Evolutionary conservation across 2,113 vertebrate species (phyloP), one percentile per base, ranked within the genome.

Genomic region (Alectura lathami): DNA sequence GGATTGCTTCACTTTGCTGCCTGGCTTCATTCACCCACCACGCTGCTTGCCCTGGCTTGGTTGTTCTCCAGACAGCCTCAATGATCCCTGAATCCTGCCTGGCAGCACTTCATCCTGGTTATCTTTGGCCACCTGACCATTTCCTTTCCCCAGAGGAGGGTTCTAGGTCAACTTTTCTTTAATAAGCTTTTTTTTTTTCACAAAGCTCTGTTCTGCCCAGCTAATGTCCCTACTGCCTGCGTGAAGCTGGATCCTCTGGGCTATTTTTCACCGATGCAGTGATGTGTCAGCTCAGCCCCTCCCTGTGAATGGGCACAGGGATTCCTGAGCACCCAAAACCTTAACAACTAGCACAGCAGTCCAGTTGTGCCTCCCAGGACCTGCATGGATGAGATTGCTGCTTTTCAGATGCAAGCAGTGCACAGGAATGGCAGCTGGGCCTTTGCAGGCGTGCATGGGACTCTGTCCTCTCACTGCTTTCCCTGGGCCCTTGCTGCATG

Each of bases 101-200:
- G 85, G 84, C 50, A 76, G 45, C 16, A 73, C 24, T 64, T 93
- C 30, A 32, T 67, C 30, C 72, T 86, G 17, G 3, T 80, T 92
- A 85, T 69, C 83, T 67, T 89, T 70, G 82, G 75, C 82, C 9
- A 15, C 50, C 84, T 84, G 54, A 69, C 63, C 8, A 9, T 89
- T 89, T 93, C 75, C 82, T 59, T 93, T 81, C 8, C 68, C 85
- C 47, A 27, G 70, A 80, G 75, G 78, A 96, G 20, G 38, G 29
- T 36, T 89, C 70, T 47, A 91, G 42, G 56, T 74, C 54, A 89
- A 18, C 43, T 72, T 82, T 20, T 74, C 47, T 70, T 47, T 34
- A 72, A 43, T 50, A n/a, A 3, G 36, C 36, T 20, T 30, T 32
- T 36, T 63, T 40, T 53, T 23, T 9, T 18, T 17, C 18, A 34